phyloP scores from a whole-genome alignment of 1,140 invertebrate genomes.

The Xylocopa sonorina region DNA sequence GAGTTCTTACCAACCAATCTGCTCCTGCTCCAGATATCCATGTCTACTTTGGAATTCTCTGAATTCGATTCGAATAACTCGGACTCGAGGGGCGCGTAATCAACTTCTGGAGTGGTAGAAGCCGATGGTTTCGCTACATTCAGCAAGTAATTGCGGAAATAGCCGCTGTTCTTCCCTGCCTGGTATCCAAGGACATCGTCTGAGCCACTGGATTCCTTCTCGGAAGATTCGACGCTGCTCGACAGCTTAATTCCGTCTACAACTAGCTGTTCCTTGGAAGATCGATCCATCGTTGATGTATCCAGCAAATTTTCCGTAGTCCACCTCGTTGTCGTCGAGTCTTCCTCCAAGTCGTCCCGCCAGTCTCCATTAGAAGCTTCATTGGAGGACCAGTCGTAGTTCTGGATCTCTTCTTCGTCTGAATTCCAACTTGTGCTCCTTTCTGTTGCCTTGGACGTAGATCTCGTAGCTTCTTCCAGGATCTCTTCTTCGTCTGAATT shows the following conservation, averaged over 20 bases:
- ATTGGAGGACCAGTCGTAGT: background rate
- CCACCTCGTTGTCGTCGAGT: background rate
- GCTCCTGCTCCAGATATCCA: background rate
- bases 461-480: background rate
- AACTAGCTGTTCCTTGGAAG: background rate
- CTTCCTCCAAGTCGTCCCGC: background rate
- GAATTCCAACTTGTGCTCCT: background rate
- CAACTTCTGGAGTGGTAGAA: background rate
- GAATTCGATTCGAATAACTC: slow-evolving; percentile 4
- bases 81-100: background rate
- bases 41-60: background rate
- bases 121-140: background rate
- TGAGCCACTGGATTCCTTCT: no score
- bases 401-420: background rate
- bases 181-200: background rate
- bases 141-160: slow-evolving; percentile 9
- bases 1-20: background rate
- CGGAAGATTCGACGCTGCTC: no score
- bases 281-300: background rate
- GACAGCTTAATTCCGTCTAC: no score
- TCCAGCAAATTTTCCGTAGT: background rate
- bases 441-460: background rate
- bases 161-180: slow-evolving; percentile 6
- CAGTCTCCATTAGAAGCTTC: no score
- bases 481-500: no score